Base-by-base conservation (phyloP, 2,888 invertebrate species). In the Diachrysia chrysitis region DNA sequence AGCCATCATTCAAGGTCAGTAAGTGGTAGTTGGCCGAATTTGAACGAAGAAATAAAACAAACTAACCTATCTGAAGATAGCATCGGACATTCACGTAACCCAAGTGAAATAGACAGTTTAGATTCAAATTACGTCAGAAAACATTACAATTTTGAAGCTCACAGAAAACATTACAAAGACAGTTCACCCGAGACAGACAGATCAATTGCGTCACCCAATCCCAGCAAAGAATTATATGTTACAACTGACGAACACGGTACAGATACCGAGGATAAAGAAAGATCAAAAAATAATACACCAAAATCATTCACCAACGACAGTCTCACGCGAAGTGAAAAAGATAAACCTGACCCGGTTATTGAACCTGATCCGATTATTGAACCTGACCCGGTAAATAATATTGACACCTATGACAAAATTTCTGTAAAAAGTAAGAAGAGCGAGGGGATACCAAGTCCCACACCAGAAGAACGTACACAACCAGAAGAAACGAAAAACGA, bases 81-180 rank as follows among this genome's bases (percentile, higher is more conserved):
- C 72, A 92, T 95, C 64, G 92, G 93, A 4, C 94, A 94, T 79
- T 95, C 95, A 17, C 92, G 94, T 19, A 95, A 95, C 74, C 95
- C 94, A 46, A 95, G 95, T 82, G 96, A 96, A 89, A 95, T 95
- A 69, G 96, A 96, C 81, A 96, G 96, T 85, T 89, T 96, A 80
- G 96, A 96, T 87, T 96, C 96, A 1, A 96, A 96, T 83, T 96
- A 95, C 90, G 95, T 96, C 53, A 93, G 96, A 80, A 96, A 96
- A 86, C 95, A 96, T 83, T 95, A 96, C 66, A 94, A 95, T 68
- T 95, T 95, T 81, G 95, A 95, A 79, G 94, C 93, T 42, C 93
- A 95, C 78, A 87, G 90, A 72, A 92, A 92, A 83, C 89, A 86
- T 79, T 94, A 92, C 73, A 95, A 95, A 84, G 94, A 93, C 66